Percentiles rank a stretch among this genome's conserved stretches.
phyloP scores from a whole-genome alignment of 1,140 invertebrate species.

The Drosophila athabasca region DNA sequence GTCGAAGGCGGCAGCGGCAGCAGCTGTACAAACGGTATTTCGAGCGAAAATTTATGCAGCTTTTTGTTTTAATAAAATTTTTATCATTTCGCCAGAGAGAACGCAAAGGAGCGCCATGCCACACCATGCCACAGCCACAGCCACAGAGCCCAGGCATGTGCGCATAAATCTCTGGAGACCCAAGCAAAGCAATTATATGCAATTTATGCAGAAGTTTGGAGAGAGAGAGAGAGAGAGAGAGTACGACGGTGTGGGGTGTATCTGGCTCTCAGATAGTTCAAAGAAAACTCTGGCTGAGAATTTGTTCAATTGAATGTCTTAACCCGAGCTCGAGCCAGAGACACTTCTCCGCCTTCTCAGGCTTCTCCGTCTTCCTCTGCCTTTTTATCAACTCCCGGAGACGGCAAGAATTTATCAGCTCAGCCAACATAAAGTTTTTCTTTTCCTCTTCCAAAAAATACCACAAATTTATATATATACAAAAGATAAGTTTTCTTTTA shows the following conservation, averaged over 20 bases:
- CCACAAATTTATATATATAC: conserved; percentile 48
- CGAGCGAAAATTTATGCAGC: conserved; percentile 67
- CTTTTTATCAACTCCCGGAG: conserved; percentile 74
- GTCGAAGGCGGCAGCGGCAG: conserved; percentile 1
- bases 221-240: neutral
- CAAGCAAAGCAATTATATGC: conserved; percentile 74
- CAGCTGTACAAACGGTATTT: conserved; percentile 49
- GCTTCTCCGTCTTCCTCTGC: conserved; percentile 8
- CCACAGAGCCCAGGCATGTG: conserved; percentile 42
- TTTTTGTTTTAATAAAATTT: conserved; percentile 80
- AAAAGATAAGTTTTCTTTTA: conserved; percentile 79
- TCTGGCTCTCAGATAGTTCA: conserved; percentile 21
- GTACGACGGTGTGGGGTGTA: neutral
- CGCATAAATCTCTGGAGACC: conserved; percentile 61
- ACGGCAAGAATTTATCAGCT: conserved; percentile 76
- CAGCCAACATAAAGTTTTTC: conserved; percentile 75
- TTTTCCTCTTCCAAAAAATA: conserved; percentile 51
- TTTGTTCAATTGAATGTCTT: conserved; percentile 77
- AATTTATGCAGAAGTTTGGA: conserved; percentile 66
- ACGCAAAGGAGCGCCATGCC: neutral
- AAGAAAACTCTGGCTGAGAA: conserved; percentile 58
- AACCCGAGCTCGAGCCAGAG: conserved; percentile 21
- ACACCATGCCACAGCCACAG: too few relatives aligned
- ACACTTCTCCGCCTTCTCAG: conserved; percentile 1
- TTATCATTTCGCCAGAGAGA: conserved; percentile 67